These are phyloP conservation scores for Cotesia glomerata DNA, from an alignment of 1,140 invertebrate genomes.

Conservation along the genomic window DNA sequence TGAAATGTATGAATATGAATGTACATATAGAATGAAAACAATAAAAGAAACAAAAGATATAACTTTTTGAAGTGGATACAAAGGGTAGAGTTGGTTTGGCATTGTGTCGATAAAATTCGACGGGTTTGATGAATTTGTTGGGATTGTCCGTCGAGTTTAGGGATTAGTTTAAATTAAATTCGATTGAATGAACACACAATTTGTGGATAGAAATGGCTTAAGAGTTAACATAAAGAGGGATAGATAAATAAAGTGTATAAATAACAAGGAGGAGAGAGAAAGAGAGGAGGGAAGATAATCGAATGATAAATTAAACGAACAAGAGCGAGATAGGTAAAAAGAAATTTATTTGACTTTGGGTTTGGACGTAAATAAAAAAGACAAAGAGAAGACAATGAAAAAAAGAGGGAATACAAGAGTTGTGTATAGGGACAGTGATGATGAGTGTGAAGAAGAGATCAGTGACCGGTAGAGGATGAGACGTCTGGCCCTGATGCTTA, in stretches of 20 bases:
- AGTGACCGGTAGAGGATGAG: slow-evolving; percentile 33
- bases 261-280: no score
- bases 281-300: no score
- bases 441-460: slow-evolving; percentile 11
- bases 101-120: neutral
- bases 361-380: slow-evolving; percentile 6
- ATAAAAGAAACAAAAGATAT: neutral
- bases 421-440: neutral
- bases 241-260: no score
- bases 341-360: neutral
- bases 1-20: neutral
- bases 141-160: neutral
- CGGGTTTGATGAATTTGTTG: slow-evolving; percentile 9
- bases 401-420: neutral
- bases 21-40: neutral
- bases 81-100: neutral
- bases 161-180: neutral
- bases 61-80: neutral
- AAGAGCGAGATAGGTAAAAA: neutral
- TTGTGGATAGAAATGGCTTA: no score
- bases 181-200: neutral
- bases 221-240: no score
- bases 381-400: slow-evolving; percentile 18
- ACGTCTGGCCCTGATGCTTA: slow-evolving; percentile 35
- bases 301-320: no score